Conservation (phyloP, 2,888 invertebrate species). For the Siphonodentalium dalli region DNA sequence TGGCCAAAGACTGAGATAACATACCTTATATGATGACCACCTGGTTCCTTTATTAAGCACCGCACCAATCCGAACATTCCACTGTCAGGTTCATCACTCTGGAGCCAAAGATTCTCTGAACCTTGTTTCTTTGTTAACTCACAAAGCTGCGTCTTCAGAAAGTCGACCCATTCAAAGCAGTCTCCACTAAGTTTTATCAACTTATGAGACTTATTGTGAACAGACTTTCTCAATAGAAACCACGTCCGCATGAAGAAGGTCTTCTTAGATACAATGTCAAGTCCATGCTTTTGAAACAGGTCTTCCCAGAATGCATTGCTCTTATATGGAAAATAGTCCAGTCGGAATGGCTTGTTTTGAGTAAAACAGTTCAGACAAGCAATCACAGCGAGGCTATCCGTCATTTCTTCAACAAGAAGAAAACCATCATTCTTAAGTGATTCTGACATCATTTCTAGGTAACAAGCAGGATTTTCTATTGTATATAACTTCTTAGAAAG, state of each 20-base stretch:
- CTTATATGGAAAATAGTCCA: too few species aligned
- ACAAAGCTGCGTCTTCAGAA: constrained; percentile 77
- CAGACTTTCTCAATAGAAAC: constrained; percentile 73
- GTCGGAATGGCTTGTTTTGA: constrained; percentile 4
- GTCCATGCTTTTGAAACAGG: constrained; percentile 59
- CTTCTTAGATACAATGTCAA: constrained; percentile 73
- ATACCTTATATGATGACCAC: constrained; percentile 79
- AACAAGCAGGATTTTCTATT: too few species aligned
- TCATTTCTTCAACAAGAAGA: constrained; percentile 64
- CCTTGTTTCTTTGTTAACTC: constrained; percentile 70
- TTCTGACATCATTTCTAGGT: too few species aligned
- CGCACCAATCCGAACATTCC: constrained; percentile 89
- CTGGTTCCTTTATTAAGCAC: constrained; percentile 87
- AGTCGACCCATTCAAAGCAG: constrained; percentile 75
- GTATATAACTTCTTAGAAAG: too few species aligned
- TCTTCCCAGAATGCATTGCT: constrained; percentile 39
- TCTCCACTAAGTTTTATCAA: constrained; percentile 25
- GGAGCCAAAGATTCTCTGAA: constrained; percentile 69
- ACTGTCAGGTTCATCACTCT: constrained; percentile 74
- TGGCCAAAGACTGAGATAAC: background rate
- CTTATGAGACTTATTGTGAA: constrained; percentile 15
- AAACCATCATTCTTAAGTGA: constrained; percentile 70
- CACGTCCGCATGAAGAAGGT: constrained; percentile 68
- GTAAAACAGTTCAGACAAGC: constrained; percentile 36
- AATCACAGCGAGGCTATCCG: constrained; percentile 50